phyloP scores from a whole-genome alignment of 2,113 vertebrate species.

The Trinectes maculatus region DNA sequence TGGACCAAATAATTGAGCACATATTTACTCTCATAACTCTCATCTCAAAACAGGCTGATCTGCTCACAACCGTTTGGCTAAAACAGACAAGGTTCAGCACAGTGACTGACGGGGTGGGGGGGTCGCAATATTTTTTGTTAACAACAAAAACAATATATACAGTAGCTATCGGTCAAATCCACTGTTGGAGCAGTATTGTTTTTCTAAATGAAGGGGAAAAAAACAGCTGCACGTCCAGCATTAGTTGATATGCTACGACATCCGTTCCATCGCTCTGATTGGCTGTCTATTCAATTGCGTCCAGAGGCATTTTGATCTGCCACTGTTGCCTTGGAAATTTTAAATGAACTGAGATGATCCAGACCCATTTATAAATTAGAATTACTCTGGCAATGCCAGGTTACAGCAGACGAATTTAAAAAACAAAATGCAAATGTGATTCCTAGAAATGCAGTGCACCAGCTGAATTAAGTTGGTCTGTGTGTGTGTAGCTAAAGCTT shows the following conservation, averaged over 20 bases:
- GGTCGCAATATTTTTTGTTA: not conserved
- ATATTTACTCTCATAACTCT: no score
- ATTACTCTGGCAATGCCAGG: not conserved
- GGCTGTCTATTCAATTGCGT: not conserved
- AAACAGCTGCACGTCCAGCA: not conserved
- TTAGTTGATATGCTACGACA: not conserved
- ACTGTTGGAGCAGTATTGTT: not conserved
- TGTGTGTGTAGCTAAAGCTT: slow-evolving; percentile 25
- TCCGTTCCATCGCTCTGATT: not conserved
- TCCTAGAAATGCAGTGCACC: slow-evolving; percentile 16
- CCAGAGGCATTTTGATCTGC: not conserved
- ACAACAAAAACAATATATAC: not conserved
- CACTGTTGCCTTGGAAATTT: slow-evolving; percentile 2
- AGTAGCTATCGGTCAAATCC: no score
- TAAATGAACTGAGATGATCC: not conserved
- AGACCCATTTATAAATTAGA: not conserved
- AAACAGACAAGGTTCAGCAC: no score
- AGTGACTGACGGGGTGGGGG: no score
- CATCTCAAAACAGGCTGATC: no score
- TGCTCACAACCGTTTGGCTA: no score
- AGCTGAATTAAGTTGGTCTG: slow-evolving; percentile 35
- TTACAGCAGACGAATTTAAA: slow-evolving; percentile 6
- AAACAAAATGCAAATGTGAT: slow-evolving; percentile 37
- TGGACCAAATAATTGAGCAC: no score
- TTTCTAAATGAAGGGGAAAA: not conserved